Conservation (phyloP, 2,888 invertebrate genomes). For the Cylloceria caligata region DNA sequence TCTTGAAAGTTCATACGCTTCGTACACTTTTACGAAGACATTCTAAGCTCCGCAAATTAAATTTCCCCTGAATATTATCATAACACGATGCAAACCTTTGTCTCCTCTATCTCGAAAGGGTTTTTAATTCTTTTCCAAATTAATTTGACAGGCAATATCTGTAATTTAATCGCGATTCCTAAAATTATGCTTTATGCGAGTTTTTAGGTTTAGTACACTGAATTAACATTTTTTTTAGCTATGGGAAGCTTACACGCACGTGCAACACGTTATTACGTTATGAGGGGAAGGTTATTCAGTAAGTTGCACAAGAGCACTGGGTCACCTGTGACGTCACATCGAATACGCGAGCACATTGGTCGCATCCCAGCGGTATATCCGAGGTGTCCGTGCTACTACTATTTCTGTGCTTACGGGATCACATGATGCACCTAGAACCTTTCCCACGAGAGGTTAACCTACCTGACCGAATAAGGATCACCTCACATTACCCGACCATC, state of each 20-base stretch:
- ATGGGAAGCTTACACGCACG: constrained; percentile 37
- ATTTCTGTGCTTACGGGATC: constrained; percentile 17
- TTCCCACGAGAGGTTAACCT: constrained; percentile 29
- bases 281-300: constrained; percentile 30
- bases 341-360: constrained; percentile 52
- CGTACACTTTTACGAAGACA: constrained; percentile 1
- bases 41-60: constrained; percentile 7
- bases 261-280: constrained; percentile 25
- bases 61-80: not conserved
- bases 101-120: not conserved
- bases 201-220: not conserved
- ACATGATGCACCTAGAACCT: constrained; percentile 12
- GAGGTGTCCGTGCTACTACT: not conserved
- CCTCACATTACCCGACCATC: not conserved
- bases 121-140: not conserved
- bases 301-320: constrained; percentile 52
- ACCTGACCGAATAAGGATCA: constrained; percentile 11
- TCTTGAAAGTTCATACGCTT: constrained; percentile 37
- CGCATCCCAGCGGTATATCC: constrained; percentile 33
- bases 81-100: not conserved
- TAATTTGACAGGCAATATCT: not conserved
- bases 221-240: not conserved
- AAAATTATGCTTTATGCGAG: no score
- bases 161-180: not conserved
- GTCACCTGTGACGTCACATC: constrained; percentile 63